Percentiles rank a stretch among this genome's conserved stretches.
Evolutionary conservation across 2,888 invertebrate genomes (phyloP).

Genomic region (Dolomedes plantarius): DNA sequence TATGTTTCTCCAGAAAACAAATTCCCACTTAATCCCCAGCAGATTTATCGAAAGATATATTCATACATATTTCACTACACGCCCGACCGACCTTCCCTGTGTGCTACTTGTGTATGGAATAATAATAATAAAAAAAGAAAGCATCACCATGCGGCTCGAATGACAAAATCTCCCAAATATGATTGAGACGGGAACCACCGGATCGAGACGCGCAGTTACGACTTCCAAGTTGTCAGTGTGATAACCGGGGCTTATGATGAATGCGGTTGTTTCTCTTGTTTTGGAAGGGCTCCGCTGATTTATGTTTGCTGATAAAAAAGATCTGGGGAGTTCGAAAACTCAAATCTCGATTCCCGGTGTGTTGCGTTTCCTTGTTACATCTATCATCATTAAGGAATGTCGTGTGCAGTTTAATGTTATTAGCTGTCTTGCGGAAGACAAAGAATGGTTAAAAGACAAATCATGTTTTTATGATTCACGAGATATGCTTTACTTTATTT

Average conservation of each 20-base stretch:
- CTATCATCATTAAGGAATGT: neutral
- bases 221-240: slow-evolving; percentile 14
- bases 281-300: neutral
- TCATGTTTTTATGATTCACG: too few relatives aligned
- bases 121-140: neutral
- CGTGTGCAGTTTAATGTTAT: neutral
- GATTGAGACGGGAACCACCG: neutral
- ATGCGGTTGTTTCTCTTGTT: slow-evolving; percentile 5
- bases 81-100: neutral
- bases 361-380: slow-evolving; percentile 5
- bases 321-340: slow-evolving; percentile 1
- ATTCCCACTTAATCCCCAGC: neutral
- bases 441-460: neutral
- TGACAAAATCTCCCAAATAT: neutral
- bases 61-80: neutral
- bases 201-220: neutral
- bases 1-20: too few relatives aligned
- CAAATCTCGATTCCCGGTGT: neutral
- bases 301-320: slow-evolving; percentile 7
- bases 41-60: neutral
- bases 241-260: neutral
- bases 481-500: too few relatives aligned
- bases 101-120: neutral
- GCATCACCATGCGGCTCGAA: neutral
- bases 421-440: neutral